Conservation (phyloP, 2,113 vertebrate genomes). For the Nyctereutes procyonoides region DNA sequence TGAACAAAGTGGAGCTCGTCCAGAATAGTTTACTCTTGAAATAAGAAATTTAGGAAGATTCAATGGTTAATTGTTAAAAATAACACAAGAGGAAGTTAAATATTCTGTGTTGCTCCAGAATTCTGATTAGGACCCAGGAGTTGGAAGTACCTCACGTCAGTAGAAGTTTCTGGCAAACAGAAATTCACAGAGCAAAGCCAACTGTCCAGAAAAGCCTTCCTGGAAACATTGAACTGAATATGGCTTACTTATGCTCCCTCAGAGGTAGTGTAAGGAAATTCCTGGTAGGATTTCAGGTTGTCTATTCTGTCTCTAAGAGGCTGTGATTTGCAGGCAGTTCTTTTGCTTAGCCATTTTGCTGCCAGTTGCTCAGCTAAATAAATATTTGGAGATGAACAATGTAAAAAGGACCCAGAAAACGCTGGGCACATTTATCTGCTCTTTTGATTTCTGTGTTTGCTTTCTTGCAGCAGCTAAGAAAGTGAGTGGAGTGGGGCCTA, state of each 20-base stretch:
- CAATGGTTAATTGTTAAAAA: neutral
- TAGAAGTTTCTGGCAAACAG: neutral
- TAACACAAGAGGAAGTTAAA: neutral
- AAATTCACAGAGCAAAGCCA: neutral
- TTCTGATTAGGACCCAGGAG: neutral
- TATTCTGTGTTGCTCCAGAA: neutral
- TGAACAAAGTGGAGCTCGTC: neutral
- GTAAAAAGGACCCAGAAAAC: neutral
- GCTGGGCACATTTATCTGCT: neutral
- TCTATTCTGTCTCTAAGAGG: neutral
- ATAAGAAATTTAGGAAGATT: constrained; percentile 26
- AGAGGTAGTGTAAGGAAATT: neutral
- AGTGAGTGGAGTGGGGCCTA: neutral
- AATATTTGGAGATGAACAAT: constrained; percentile 48
- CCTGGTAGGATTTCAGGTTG: neutral
- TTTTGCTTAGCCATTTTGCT: constrained; percentile 39
- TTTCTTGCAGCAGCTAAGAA: constrained; percentile 10
- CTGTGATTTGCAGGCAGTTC: constrained; percentile 1
- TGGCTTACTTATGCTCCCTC: neutral
- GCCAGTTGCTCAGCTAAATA: constrained; percentile 32
- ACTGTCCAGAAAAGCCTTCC: neutral
- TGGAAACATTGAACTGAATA: neutral
- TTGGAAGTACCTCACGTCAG: neutral
- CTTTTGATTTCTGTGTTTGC: constrained; percentile 25
- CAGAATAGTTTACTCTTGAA: neutral